Conservation (phyloP, 2,113 vertebrate species). For the Xiphophorus maculatus region DNA sequence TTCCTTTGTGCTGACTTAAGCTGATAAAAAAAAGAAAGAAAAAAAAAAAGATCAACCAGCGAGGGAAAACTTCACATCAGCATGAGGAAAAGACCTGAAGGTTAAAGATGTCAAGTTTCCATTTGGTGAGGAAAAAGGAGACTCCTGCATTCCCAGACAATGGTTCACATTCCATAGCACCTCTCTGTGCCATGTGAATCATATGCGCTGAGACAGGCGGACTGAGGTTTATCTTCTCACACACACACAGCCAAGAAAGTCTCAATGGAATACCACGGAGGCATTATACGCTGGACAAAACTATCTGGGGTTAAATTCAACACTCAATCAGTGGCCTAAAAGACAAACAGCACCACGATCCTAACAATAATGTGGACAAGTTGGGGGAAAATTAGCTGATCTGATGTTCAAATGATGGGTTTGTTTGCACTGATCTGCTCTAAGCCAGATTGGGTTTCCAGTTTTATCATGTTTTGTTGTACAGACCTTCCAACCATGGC, state of each 20-base stretch:
- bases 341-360: not conserved
- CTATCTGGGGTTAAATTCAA: conserved; percentile 13
- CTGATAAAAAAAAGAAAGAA: conserved; percentile 14
- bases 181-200: conserved; percentile 70
- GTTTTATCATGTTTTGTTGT: not conserved
- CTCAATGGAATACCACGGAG: conserved; percentile 56
- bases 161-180: conserved; percentile 78
- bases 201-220: conserved; percentile 53
- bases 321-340: not conserved
- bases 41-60: conserved; percentile 15
- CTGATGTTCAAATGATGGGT: not conserved
- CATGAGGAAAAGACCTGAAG: conserved; percentile 45
- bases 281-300: conserved; percentile 20
- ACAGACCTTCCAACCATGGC: not conserved
- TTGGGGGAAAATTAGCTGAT: not conserved
- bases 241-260: conserved; percentile 33
- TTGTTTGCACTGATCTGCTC: not conserved
- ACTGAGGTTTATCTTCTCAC: conserved; percentile 46
- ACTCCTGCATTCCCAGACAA: conserved; percentile 82
- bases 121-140: conserved; percentile 69
- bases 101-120: conserved; percentile 71
- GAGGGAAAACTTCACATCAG: conserved; percentile 38
- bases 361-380: not conserved
- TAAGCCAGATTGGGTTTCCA: not conserved
- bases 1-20: conserved; percentile 48